phyloP scores from a whole-genome alignment of 2,888 invertebrate species.

The Netelia melanura region DNA sequence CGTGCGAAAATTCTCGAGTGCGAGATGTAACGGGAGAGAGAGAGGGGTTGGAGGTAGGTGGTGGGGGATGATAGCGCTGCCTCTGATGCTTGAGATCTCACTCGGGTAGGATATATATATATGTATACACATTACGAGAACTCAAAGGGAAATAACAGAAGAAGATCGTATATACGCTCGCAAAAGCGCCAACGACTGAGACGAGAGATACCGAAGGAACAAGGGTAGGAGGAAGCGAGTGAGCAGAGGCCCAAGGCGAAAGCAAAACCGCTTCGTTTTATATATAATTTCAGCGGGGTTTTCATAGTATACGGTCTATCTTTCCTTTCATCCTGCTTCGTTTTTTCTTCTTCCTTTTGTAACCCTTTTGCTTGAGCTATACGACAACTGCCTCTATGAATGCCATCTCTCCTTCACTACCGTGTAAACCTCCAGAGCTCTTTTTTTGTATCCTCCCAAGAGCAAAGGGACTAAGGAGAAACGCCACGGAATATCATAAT shows the following conservation, averaged over 20 bases:
- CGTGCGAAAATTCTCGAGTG: conserved; percentile 80
- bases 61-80: conserved; percentile 42
- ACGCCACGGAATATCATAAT: conserved; percentile 21
- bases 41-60: conserved; percentile 24
- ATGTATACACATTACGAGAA: conserved; percentile 7
- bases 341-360: conserved; percentile 31
- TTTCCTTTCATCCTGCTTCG: conserved; percentile 23
- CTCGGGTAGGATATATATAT: conserved; percentile 5
- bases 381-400: conserved; percentile 21
- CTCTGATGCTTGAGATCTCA: conserved; percentile 65
- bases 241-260: conserved; percentile 64
- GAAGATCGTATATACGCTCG: conserved; percentile 37
- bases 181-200: conserved; percentile 49
- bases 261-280: conserved; percentile 72
- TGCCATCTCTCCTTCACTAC: conserved; percentile 22
- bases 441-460: conserved; percentile 22
- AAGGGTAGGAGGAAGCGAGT: conserved; percentile 64
- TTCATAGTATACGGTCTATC: conserved; percentile 35
- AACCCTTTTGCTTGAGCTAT: conserved; percentile 30
- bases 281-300: conserved; percentile 64
- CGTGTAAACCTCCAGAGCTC: conserved; percentile 33
- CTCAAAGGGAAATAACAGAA: conserved; percentile 56
- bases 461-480: conserved; percentile 11
- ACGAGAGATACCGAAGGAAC: conserved; percentile 39
- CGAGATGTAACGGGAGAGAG: conserved; percentile 53